phyloP scores from a whole-genome alignment of 1,140 invertebrate species.

The Hermetia illucens region DNA sequence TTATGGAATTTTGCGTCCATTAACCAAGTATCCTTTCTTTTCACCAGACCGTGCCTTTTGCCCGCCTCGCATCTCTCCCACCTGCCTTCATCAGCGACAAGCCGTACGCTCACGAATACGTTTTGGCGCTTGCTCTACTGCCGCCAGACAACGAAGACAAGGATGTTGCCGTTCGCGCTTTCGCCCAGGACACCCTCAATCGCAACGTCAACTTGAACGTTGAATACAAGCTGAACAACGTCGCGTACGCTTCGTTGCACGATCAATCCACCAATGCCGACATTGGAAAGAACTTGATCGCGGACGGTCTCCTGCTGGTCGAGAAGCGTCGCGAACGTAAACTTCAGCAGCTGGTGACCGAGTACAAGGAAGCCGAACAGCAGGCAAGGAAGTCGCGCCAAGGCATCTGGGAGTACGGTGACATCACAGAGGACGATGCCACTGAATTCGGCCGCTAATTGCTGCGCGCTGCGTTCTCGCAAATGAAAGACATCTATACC shows the following conservation, averaged over 20 bases:
- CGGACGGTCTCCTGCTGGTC: slow-evolving; percentile 71
- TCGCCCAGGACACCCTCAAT: slow-evolving; percentile 50
- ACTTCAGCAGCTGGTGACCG: slow-evolving; percentile 63
- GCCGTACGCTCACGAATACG: slow-evolving; percentile 75
- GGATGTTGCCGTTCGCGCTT: slow-evolving; percentile 54
- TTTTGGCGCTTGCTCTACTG: slow-evolving; percentile 65
- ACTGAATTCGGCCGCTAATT: slow-evolving; percentile 52
- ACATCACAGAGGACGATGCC: slow-evolving; percentile 91
- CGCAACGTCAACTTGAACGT: slow-evolving; percentile 59
- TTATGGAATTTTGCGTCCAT: too few species aligned
- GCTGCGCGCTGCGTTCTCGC: background rate
- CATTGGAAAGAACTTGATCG: slow-evolving; percentile 68
- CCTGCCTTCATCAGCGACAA: slow-evolving; percentile 58
- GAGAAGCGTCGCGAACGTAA: slow-evolving; percentile 68
- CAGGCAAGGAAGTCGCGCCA: slow-evolving; percentile 68
- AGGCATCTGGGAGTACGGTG: slow-evolving; percentile 91
- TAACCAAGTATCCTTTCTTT: too few species aligned
- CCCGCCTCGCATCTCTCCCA: slow-evolving; percentile 61
- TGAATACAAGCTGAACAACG: slow-evolving; percentile 39
- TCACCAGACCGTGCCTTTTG: slow-evolving; percentile 33
- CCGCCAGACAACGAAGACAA: slow-evolving; percentile 75
- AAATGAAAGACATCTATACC: too few species aligned
- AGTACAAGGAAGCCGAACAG: slow-evolving; percentile 74
- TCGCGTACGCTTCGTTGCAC: slow-evolving; percentile 53
- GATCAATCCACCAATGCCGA: slow-evolving; percentile 63